Conservation (phyloP, 2,113 vertebrate species). For the Cinclus mexicanus region DNA sequence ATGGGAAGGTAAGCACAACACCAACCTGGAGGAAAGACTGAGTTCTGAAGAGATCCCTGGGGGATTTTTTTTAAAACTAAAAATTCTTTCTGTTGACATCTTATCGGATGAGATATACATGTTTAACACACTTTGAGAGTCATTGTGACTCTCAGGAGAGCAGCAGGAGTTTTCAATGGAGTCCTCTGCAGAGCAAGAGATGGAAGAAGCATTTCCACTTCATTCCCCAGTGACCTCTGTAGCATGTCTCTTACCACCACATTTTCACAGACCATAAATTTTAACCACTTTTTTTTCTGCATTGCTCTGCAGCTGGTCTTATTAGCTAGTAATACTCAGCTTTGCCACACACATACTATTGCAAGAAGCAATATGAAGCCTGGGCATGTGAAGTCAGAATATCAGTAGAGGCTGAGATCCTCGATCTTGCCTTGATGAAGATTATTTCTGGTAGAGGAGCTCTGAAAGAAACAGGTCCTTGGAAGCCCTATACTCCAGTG, state of each 20-base stretch:
- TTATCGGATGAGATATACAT: not conserved
- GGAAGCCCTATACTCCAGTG: not conserved
- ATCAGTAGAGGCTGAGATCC: not conserved
- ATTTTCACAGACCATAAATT: not conserved
- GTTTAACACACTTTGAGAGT: not conserved
- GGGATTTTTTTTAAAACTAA: not conserved
- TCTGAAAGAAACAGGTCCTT: not conserved
- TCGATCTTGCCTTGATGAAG: not conserved
- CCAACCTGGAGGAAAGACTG: not conserved
- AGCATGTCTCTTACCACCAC: not conserved
- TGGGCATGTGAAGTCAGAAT: not conserved
- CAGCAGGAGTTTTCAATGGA: not conserved
- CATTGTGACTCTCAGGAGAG: not conserved
- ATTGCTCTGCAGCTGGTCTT: not conserved
- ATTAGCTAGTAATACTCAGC: not conserved
- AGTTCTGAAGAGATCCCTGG: not conserved
- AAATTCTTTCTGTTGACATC: not conserved
- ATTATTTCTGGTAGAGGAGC: not conserved
- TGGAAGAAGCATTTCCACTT: not conserved
- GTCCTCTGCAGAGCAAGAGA: not conserved
- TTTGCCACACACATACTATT: not conserved
- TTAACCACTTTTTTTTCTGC: not conserved
- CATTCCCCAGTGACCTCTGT: not conserved
- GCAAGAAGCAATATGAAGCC: not conserved
- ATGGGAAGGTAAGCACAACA: not conserved